Evolutionary conservation across 2,797 vertebrate genomes (phyloP).

Genomic region (Clarias pachynema): DNA sequence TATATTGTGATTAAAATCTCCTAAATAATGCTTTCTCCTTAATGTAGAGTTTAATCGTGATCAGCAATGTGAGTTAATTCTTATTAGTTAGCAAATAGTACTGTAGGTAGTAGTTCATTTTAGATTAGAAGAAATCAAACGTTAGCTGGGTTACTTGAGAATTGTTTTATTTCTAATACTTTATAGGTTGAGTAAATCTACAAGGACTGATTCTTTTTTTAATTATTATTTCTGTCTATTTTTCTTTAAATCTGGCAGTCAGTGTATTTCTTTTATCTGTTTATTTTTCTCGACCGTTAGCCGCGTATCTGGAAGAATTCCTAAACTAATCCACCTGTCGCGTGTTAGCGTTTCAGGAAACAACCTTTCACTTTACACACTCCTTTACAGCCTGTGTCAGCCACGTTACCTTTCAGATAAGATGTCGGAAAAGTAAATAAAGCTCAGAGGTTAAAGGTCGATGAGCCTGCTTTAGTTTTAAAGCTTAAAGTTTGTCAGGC

Average conservation of each 20-base stretch:
- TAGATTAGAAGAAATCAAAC: neutral
- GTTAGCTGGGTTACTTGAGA: neutral
- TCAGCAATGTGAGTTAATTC: neutral
- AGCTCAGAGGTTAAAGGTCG: neutral
- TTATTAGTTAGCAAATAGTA: neutral
- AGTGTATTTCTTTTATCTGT: neutral
- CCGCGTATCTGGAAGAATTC: neutral
- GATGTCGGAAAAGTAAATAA: constrained; percentile 5
- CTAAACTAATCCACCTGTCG: neutral
- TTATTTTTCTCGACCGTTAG: neutral
- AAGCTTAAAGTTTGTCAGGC: neutral
- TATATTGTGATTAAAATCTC: too few relatives aligned
- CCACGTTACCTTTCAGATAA: neutral
- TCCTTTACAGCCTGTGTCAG: neutral
- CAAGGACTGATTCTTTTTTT: neutral
- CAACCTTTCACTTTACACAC: neutral
- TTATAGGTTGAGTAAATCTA: neutral
- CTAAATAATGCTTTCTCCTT: too few relatives aligned
- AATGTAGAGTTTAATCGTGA: neutral
- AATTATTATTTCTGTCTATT: neutral
- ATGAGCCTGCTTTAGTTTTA: neutral
- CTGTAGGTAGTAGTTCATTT: too few relatives aligned
- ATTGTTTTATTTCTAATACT: neutral
- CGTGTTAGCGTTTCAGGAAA: neutral
- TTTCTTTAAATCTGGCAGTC: neutral